phyloP scores from a whole-genome alignment of 2,797 vertebrate genomes.

The Sparidentex hasta region DNA sequence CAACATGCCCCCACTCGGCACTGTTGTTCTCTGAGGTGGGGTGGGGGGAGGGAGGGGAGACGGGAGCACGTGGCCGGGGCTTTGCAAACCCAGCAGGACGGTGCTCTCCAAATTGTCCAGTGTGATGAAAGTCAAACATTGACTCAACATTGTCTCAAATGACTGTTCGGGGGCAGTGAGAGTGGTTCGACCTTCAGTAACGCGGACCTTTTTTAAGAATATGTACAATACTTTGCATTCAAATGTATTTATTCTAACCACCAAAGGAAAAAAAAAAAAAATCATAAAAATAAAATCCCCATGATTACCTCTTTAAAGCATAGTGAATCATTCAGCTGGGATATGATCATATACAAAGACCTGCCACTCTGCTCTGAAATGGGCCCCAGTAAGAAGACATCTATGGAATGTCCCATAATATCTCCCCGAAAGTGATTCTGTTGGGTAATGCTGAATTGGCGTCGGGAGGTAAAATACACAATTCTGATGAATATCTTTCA shows the following conservation, averaged over 20 bases:
- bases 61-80: conserved; percentile 46
- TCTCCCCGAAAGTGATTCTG: conserved; percentile 14
- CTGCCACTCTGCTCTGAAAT: conserved; percentile 37
- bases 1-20: conserved; percentile 61
- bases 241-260: conserved; percentile 54
- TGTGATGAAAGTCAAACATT: conserved; percentile 66
- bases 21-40: conserved; percentile 55
- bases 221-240: conserved; percentile 78
- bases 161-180: conserved; percentile 76
- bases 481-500: conserved; percentile 15
- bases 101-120: conserved; percentile 60
- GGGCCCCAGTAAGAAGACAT: conserved; percentile 24
- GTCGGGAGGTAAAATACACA: conserved; percentile 2
- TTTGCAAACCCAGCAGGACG: conserved; percentile 43
- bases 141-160: conserved; percentile 60
- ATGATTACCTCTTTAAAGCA: conserved; percentile 65
- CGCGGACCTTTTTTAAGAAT: conserved; percentile 64
- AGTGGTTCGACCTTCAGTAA: conserved; percentile 68
- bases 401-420: conserved; percentile 15
- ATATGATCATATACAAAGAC: conserved; percentile 60
- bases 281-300: conserved; percentile 14
- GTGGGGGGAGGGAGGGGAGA: conserved; percentile 35
- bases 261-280: too few species aligned
- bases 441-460: conserved; percentile 5
- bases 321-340: conserved; percentile 57